Evolutionary conservation across 2,888 invertebrate species (phyloP).

Genomic region (Tricholauxania praeusta): DNA sequence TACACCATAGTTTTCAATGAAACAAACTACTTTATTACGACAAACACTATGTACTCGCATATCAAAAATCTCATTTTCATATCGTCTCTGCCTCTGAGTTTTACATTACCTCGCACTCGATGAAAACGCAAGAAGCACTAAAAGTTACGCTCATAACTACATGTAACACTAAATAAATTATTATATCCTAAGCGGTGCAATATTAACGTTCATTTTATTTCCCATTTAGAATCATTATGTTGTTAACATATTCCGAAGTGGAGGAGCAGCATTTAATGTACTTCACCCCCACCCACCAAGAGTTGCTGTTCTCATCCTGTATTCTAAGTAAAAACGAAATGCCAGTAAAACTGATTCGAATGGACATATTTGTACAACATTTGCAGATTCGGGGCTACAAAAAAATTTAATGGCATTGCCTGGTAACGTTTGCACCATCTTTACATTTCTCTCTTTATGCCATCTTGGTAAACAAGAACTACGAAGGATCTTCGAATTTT

Average conservation of each 20-base stretch:
- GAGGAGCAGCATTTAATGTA: neutral
- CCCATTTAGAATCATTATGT: slow-evolving; percentile 32
- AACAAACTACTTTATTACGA: too few species aligned
- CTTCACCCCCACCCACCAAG: neutral
- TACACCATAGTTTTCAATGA: too few species aligned
- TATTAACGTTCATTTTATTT: slow-evolving; percentile 29
- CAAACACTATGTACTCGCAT: too few species aligned
- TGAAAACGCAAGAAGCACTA: too few species aligned
- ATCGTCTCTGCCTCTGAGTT: too few species aligned
- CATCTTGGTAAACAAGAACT: neutral
- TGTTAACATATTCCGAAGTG: slow-evolving; percentile 19
- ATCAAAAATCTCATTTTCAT: too few species aligned
- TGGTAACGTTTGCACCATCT: neutral
- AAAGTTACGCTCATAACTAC: too few species aligned
- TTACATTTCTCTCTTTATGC: neutral
- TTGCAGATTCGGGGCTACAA: slow-evolving; percentile 7
- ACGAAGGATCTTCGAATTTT: slow-evolving; percentile 40
- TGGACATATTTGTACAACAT: neutral
- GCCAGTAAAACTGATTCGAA: slow-evolving; percentile 13
- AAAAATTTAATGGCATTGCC: slow-evolving; percentile 26
- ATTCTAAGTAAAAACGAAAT: neutral
- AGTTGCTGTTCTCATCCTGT: neutral
- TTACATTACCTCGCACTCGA: too few species aligned
- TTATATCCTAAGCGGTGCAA: slow-evolving; percentile 16
- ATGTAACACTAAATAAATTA: slow-evolving; percentile 21